Evolutionary conservation across 2,888 invertebrate species (phyloP).

Genomic region (Eurytoma adleriae): DNA sequence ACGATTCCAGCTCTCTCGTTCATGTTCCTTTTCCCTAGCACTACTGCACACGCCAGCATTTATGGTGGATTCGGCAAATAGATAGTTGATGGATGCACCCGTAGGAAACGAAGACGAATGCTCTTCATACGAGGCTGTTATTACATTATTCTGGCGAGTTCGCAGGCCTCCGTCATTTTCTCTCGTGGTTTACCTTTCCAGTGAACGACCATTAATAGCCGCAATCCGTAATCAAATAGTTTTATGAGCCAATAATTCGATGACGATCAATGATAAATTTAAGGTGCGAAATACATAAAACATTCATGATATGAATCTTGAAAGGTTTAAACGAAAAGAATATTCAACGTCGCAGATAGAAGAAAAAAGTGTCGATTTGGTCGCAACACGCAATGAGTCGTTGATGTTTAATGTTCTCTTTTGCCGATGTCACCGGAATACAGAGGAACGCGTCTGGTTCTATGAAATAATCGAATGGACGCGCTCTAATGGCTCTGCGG

Average conservation of each 20-base stretch:
- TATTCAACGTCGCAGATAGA: too few relatives aligned
- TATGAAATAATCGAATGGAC: conserved; percentile 47
- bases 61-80: background rate
- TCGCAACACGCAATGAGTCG: too few relatives aligned
- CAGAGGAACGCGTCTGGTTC: background rate
- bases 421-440: background rate
- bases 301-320: too few relatives aligned
- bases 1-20: conserved; percentile 2
- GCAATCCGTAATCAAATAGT: background rate
- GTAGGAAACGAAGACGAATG: background rate
- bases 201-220: conserved; percentile 19
- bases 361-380: too few relatives aligned
- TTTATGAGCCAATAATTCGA: conserved; percentile 49
- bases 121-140: too few relatives aligned
- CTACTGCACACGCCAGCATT: too few relatives aligned
- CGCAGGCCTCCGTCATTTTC: background rate
- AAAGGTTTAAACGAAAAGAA: too few relatives aligned
- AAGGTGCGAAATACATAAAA: too few relatives aligned
- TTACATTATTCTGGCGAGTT: background rate
- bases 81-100: background rate
- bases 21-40: background rate
- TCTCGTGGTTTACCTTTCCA: conserved; percentile 30
- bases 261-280: background rate
- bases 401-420: too few relatives aligned
- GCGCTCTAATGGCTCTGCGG: conserved; percentile 43